Evolutionary conservation across 2,888 invertebrate species (phyloP), one percentile per base, ranked within the genome.

Genomic region (Xanthorhoe designata): DNA sequence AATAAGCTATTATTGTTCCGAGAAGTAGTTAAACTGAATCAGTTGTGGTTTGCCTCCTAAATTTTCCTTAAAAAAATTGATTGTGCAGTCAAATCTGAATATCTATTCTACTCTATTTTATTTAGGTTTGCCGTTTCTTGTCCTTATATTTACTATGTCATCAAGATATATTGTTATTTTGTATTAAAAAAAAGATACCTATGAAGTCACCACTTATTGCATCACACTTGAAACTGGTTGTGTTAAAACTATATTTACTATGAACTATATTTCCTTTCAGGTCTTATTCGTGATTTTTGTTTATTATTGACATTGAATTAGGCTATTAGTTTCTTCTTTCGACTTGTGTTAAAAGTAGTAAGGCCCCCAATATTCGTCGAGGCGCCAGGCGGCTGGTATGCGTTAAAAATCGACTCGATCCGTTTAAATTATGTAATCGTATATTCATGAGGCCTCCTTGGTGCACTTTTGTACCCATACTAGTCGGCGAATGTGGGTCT

Each of bases 371-470:
- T 71, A 72, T 79, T 71, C 69, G 73, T 61, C 61, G 68, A 82
- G 89, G 89, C 90, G 89, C 86, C 87, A 81, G 80, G 71, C 70
- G 68, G 71, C 74, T 69, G 75, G 74, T 72, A 76, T 63, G 76
- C 76, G 77, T 76, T 77, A 74, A 80, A 80, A 76, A 76, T 78
- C 71, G 77, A 73, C 78, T 78, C 78, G 76, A 75, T 78, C 76
- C 81, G 77, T 79, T 84, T 87, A 84, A 86, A 85, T 91, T 90
- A 90, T 88, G 85, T 89, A 89, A 91, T 88, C 83, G 83, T 84
- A 87, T 89, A 89, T 88, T 84, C 83, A 84, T 80, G 81, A 84
- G 75, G 73, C 72, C 73, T 83, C 83, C 79, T 83, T 83, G 73
- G 73, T 78, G 76, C 73, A 80, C 80, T 84, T 78, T 83, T 76